Conservation (phyloP, 2,113 vertebrate genomes). For the Carollia perspicillata region DNA sequence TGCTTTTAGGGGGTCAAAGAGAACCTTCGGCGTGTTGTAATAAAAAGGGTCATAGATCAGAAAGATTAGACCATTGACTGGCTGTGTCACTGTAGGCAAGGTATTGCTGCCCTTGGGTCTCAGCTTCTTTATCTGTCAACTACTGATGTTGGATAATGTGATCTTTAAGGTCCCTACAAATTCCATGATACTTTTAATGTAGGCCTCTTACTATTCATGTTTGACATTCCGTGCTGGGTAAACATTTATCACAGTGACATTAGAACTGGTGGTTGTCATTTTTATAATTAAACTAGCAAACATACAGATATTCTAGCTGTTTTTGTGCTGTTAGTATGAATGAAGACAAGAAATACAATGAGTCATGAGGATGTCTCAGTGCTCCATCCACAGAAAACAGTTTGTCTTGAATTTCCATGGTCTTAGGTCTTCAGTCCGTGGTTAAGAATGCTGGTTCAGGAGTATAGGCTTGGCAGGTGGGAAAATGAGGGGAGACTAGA, state of each 20-base stretch:
- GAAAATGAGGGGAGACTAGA: background rate
- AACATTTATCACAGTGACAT: background rate
- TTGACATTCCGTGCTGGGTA: background rate
- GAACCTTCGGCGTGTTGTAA: background rate
- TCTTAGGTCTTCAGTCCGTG: background rate
- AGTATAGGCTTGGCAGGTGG: background rate
- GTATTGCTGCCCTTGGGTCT: background rate
- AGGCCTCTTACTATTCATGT: background rate
- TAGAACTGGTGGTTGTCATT: background rate
- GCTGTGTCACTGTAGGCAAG: background rate
- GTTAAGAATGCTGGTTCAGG: background rate
- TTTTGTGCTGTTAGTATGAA: conserved; percentile 24
- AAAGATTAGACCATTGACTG: background rate
- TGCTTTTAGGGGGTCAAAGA: background rate
- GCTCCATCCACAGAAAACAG: background rate
- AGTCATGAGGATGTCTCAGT: background rate
- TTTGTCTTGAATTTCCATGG: conserved; percentile 16
- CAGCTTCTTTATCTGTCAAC: background rate
- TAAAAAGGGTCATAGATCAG: background rate
- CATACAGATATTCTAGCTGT: background rate
- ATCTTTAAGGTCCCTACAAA: background rate
- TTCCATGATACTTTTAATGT: background rate
- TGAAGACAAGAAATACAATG: background rate
- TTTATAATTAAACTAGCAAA: conserved; percentile 8
- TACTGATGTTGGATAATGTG: background rate